phyloP scores from a whole-genome alignment of 2,888 invertebrate species.

The Drosophila meridiana region DNA sequence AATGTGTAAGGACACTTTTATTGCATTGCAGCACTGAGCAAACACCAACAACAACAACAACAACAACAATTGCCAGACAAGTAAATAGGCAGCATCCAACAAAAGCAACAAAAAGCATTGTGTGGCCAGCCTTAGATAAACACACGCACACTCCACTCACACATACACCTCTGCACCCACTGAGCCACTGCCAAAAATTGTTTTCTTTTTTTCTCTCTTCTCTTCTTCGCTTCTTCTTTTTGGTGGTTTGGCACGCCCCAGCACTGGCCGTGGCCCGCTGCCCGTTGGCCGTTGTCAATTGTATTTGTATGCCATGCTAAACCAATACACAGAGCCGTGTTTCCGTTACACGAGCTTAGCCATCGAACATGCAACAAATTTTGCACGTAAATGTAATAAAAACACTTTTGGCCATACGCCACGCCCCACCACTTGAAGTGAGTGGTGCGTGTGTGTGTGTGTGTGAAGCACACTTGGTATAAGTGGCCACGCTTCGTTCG shows the following conservation, averaged over 20 bases:
- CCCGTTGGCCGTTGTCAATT: conserved; percentile 64
- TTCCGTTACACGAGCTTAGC: conserved; percentile 66
- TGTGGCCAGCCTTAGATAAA: conserved; percentile 61
- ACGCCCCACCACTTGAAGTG: conserved; percentile 62
- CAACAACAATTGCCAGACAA: conserved; percentile 61
- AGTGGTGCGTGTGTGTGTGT: conserved; percentile 22
- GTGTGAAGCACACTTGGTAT: conserved; percentile 52
- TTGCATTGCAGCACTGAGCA: conserved; percentile 61
- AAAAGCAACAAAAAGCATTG: conserved; percentile 70
- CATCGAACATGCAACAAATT: conserved; percentile 80
- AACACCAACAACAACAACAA: conserved; percentile 26
- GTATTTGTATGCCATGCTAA: conserved; percentile 64
- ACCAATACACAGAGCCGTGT: conserved; percentile 68
- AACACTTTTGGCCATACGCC: conserved; percentile 60
- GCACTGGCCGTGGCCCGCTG: conserved; percentile 20
- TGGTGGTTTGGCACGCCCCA: conserved; percentile 51
- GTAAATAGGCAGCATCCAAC: conserved; percentile 65
- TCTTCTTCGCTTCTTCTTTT: conserved; percentile 9
- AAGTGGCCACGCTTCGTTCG: conserved; percentile 50
- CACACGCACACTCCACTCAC: conserved; percentile 35
- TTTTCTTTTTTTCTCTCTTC: conserved; percentile 15
- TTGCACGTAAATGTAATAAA: conserved; percentile 84
- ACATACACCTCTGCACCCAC: conserved; percentile 22
- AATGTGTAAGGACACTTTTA: conserved; percentile 81
- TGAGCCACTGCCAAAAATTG: conserved; percentile 43